These are phyloP conservation scores for Nomada goodeniana DNA, from an alignment of 2,888 invertebrate genomes.

Conservation along the genomic window DNA sequence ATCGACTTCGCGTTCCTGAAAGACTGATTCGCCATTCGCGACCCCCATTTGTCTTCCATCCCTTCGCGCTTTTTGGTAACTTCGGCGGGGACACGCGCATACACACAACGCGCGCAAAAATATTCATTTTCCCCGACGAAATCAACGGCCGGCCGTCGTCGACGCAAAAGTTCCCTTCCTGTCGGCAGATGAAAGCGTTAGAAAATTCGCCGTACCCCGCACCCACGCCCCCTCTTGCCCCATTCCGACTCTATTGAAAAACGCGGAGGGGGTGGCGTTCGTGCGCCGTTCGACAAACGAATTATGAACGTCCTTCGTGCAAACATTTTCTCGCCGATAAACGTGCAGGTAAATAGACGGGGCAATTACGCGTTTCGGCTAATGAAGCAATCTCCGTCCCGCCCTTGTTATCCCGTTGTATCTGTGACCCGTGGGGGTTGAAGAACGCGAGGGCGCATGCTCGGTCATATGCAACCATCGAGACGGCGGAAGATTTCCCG, in stretches of 20 bases:
- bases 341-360: constrained; percentile 57
- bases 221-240: not conserved
- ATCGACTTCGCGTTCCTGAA: not conserved
- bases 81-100: not conserved
- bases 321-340: constrained; percentile 60
- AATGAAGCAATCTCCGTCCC: constrained; percentile 72
- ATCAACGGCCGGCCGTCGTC: not conserved
- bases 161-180: constrained; percentile 4
- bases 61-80: not conserved
- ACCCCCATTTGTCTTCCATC: constrained; percentile 6
- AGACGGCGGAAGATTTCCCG: constrained; percentile 72
- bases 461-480: constrained; percentile 61
- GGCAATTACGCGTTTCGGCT: constrained; percentile 67
- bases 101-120: not conserved
- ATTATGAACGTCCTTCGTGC: constrained; percentile 55
- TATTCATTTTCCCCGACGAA: not conserved
- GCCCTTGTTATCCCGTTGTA: constrained; percentile 67
- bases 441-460: constrained; percentile 20
- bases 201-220: not conserved
- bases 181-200: constrained; percentile 1
- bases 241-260: not conserved
- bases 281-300: constrained; percentile 36
- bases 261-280: not conserved
- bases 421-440: constrained; percentile 1
- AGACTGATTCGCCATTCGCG: constrained; percentile 6